Evolutionary conservation across 2,113 vertebrate species (phyloP).

Genomic region (Tretioscincus oriximinensis): DNA sequence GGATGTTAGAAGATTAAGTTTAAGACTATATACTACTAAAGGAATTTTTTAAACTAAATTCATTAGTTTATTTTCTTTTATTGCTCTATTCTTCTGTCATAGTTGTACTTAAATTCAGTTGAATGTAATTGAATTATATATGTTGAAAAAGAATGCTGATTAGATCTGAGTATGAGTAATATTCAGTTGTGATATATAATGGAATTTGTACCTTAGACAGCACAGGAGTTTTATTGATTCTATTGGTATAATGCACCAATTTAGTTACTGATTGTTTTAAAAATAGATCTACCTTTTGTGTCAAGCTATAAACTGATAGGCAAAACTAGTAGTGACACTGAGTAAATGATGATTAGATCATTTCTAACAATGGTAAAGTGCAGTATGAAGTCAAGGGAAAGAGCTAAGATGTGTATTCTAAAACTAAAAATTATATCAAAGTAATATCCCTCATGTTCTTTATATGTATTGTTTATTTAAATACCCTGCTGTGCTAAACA

Average conservation of each 20-base stretch:
- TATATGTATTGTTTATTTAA: no score
- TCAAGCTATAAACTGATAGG: background rate
- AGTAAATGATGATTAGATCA: background rate
- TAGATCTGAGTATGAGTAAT: conserved; percentile 8
- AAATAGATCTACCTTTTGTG: background rate
- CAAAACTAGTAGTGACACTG: background rate
- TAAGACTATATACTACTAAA: background rate
- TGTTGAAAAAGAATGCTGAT: background rate
- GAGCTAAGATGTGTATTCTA: background rate
- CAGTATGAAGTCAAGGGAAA: no score
- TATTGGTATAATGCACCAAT: background rate
- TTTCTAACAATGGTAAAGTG: no score
- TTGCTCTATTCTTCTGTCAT: background rate
- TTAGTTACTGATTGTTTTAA: background rate
- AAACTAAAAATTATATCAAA: background rate
- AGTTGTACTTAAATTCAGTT: background rate
- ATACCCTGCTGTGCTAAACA: no score
- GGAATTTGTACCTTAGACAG: background rate
- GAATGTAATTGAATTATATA: background rate
- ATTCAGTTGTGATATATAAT: background rate
- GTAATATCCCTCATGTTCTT: background rate
- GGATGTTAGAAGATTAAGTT: background rate
- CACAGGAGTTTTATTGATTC: background rate
- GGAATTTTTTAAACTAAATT: background rate
- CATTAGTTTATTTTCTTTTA: background rate